These are phyloP conservation scores for Lysandra coridon DNA, from an alignment of 2,888 invertebrate genomes.

Conservation along the genomic window DNA sequence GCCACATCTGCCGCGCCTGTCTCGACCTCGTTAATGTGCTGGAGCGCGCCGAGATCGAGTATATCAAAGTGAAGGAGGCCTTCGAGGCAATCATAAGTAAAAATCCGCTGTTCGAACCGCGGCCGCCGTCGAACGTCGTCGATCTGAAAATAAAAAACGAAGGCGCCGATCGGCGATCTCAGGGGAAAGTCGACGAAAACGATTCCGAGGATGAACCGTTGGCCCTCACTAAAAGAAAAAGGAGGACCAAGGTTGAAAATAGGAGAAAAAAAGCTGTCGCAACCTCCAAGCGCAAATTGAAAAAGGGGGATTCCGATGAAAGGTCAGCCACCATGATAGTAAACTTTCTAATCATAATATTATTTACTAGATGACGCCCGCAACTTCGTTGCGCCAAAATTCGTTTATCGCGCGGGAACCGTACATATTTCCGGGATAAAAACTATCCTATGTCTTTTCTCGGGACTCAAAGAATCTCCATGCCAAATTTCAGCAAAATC, in stretches of 20 bases:
- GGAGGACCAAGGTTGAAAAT: conserved; percentile 55
- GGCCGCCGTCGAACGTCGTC: conserved; percentile 44
- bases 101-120: conserved; percentile 61
- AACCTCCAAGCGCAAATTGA: conserved; percentile 47
- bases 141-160: conserved; percentile 50
- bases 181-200: conserved; percentile 37
- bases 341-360: not conserved
- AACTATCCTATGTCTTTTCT: too few species aligned
- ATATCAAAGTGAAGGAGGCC: conserved; percentile 60
- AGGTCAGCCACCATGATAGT: conserved; percentile 42
- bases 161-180: conserved; percentile 12
- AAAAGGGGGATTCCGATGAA: conserved; percentile 44
- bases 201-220: conserved; percentile 70
- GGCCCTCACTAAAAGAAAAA: conserved; percentile 58
- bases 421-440: too few species aligned
- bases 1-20: conserved; percentile 61
- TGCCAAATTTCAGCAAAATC: too few species aligned
- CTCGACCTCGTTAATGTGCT: conserved; percentile 63
- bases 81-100: conserved; percentile 66
- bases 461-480: too few species aligned
- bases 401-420: too few species aligned
- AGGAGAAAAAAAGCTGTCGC: conserved; percentile 57
- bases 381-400: too few species aligned
- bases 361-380: too few species aligned
- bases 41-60: conserved; percentile 67